Conservation (phyloP, 2,113 vertebrate genomes). For the Mungos mungo region DNA sequence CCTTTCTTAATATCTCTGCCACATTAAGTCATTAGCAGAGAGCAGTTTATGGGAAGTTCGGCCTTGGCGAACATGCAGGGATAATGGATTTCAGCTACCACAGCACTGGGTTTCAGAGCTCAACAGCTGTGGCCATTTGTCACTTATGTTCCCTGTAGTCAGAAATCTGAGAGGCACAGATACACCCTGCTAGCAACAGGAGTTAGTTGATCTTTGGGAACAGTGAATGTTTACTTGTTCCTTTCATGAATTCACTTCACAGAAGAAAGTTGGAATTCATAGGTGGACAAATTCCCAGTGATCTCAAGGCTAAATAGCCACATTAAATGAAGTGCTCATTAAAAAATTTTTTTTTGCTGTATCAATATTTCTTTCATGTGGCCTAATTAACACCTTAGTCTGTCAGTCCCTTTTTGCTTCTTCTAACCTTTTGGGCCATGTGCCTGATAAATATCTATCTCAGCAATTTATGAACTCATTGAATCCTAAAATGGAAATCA, state of each 20-base stretch:
- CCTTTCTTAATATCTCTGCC: background rate
- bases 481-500: conserved; percentile 50
- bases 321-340: background rate
- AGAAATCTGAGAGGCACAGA: background rate
- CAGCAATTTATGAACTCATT: conserved; percentile 27
- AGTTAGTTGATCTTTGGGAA: conserved; percentile 7
- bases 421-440: background rate
- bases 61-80: background rate
- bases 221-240: conserved; percentile 5
- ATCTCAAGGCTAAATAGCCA: background rate
- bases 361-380: conserved; percentile 32
- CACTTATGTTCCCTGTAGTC: background rate
- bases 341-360: background rate
- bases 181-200: background rate
- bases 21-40: background rate
- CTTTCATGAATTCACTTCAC: conserved; percentile 5
- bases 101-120: background rate
- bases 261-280: background rate
- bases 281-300: background rate
- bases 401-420: conserved; percentile 1
- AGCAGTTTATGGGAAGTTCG: background rate
- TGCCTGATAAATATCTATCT: background rate
- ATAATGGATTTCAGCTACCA: background rate
- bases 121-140: background rate
- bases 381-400: background rate